phyloP scores from a whole-genome alignment of 2,113 vertebrate species.

The Parotia lawesii region DNA sequence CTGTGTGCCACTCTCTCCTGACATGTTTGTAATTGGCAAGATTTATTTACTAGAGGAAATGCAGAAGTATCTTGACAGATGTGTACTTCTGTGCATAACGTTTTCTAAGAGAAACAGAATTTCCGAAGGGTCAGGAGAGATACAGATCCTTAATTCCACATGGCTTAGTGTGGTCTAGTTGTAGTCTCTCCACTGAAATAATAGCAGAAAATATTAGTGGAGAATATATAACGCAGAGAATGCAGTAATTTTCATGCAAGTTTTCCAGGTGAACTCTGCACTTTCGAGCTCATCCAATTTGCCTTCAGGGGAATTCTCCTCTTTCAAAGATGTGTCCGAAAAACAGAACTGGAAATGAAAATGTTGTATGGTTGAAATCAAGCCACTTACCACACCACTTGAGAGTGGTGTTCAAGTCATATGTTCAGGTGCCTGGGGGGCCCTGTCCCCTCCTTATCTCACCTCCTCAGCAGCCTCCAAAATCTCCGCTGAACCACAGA shows the following conservation, averaged over 20 bases:
- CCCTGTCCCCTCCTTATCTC: no score
- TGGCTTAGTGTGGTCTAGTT: background rate
- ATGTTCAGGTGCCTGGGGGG: no score
- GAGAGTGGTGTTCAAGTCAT: background rate
- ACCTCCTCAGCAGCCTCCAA: no score
- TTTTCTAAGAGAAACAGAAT: background rate
- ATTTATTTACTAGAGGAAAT: background rate
- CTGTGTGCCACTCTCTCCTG: background rate
- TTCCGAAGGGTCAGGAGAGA: background rate
- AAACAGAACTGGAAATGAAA: background rate
- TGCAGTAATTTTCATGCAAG: background rate
- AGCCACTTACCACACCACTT: background rate
- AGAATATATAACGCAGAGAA: background rate
- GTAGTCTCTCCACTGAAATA: background rate
- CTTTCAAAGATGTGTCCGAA: background rate
- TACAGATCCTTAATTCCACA: background rate
- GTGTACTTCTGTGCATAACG: background rate
- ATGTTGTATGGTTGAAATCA: fast-evolving
- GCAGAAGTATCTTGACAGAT: background rate
- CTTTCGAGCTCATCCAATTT: background rate
- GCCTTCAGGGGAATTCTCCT: background rate
- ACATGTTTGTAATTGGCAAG: background rate
- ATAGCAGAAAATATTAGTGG: background rate
- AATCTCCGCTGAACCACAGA: fast-evolving
- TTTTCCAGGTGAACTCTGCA: background rate